Evolutionary conservation across 2,113 vertebrate species (phyloP).

Genomic region (Stegastes partitus): DNA sequence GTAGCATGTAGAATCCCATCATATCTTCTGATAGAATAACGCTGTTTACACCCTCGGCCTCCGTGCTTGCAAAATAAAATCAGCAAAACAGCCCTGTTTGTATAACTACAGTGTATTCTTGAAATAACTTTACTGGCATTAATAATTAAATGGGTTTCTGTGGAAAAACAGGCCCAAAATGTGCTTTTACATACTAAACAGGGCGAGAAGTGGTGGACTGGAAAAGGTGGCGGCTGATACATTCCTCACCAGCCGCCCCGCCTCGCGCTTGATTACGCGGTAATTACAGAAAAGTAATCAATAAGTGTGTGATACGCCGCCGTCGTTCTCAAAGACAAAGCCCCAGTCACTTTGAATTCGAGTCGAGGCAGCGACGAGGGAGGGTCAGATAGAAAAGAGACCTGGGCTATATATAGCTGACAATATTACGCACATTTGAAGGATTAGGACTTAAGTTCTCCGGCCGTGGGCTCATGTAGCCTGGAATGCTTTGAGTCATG

Average conservation of each 20-base stretch:
- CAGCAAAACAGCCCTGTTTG: slow-evolving; percentile 56
- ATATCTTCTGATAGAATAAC: slow-evolving; percentile 51
- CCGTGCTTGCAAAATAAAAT: slow-evolving; percentile 31
- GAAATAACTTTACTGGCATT: slow-evolving; percentile 63
- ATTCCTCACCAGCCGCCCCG: slow-evolving; percentile 60
- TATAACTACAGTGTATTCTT: slow-evolving; percentile 49
- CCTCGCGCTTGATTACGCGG: slow-evolving; percentile 74
- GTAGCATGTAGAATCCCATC: slow-evolving; percentile 35
- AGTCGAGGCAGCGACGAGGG: slow-evolving; percentile 54
- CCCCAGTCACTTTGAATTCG: slow-evolving; percentile 85
- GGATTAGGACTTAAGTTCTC: slow-evolving; percentile 91
- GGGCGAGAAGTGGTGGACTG: slow-evolving; percentile 48
- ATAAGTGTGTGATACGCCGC: slow-evolving; percentile 77
- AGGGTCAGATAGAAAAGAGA: slow-evolving; percentile 66
- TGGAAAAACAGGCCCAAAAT: slow-evolving; percentile 58
- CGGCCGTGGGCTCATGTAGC: slow-evolving; percentile 91
- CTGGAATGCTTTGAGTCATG: slow-evolving; percentile 99
- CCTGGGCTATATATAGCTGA: slow-evolving; percentile 94
- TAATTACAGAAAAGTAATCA: slow-evolving; percentile 66
- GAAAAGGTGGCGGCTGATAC: slow-evolving; percentile 49
- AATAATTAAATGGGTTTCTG: slow-evolving; percentile 71
- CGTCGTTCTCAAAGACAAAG: slow-evolving; percentile 67
- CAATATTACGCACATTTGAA: slow-evolving; percentile 96
- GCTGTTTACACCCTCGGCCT: slow-evolving; percentile 35
- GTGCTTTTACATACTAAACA: slow-evolving; percentile 56